These are phyloP conservation scores for Prionailurus bengalensis DNA, from an alignment of 2,113 vertebrate species.

Conservation along the genomic window DNA sequence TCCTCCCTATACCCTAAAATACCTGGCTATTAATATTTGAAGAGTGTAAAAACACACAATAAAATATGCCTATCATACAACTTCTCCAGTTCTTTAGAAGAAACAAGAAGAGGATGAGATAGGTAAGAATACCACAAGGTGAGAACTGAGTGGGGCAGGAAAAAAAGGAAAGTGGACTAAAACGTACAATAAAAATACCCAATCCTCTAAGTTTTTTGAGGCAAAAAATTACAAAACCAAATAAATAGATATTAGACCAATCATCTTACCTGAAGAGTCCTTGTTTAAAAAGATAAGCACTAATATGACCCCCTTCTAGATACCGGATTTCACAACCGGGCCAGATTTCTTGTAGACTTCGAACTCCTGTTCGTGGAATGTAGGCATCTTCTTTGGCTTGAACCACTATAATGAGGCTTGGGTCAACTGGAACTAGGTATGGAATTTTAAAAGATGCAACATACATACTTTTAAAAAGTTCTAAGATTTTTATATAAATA, in stretches of 20 bases:
- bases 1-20: neutral
- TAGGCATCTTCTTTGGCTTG: constrained; percentile 99
- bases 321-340: constrained; percentile 97
- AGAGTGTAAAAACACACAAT: neutral
- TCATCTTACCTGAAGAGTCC: constrained; percentile 94
- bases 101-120: neutral
- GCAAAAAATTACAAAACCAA: neutral
- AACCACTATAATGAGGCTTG: constrained; percentile 96
- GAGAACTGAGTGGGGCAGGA: neutral
- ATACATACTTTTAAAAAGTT: neutral
- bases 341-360: constrained; percentile 98
- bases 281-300: constrained; percentile 99
- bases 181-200: neutral
- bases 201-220: neutral
- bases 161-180: neutral
- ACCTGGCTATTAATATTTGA: neutral
- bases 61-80: neutral
- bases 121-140: constrained; percentile 11
- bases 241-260: neutral
- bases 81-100: neutral
- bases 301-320: constrained; percentile 96
- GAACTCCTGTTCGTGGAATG: constrained; percentile 96
- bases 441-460: constrained; percentile 52
- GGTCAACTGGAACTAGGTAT: constrained; percentile 95
- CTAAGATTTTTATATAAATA: constrained; percentile 19